Evolutionary conservation across 2,888 invertebrate species (phyloP).

Genomic region (Limnephilus lunatus): DNA sequence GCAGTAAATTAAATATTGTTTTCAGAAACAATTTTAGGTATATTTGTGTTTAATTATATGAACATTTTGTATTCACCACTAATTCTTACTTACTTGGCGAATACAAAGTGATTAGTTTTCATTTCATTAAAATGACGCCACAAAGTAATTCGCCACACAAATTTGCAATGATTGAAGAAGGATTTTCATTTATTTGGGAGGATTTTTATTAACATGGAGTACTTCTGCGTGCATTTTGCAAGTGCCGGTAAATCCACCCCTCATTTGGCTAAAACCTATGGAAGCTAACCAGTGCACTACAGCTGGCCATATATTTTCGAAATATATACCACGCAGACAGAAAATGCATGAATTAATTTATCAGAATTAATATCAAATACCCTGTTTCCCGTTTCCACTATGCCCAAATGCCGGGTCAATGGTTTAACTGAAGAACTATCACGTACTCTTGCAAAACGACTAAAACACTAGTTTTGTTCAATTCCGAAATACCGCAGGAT

Average conservation of each 20-base stretch:
- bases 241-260: not conserved
- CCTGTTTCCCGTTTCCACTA: not conserved
- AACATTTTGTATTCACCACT: too few relatives aligned
- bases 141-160: too few relatives aligned
- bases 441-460: not conserved
- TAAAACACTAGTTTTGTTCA: slow-evolving; percentile 4
- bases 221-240: not conserved
- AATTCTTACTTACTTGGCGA: too few relatives aligned
- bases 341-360: not conserved
- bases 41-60: too few relatives aligned
- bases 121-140: too few relatives aligned
- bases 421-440: not conserved
- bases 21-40: too few relatives aligned
- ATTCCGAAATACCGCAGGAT: slow-evolving; percentile 19
- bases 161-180: too few relatives aligned
- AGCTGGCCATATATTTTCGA: not conserved
- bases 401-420: not conserved
- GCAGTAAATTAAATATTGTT: too few relatives aligned
- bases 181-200: too few relatives aligned
- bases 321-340: not conserved
- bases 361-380: not conserved
- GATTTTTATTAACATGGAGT: not conserved
- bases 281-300: not conserved
- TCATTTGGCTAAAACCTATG: not conserved
- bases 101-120: too few relatives aligned